Percentiles rank a stretch among this genome's conserved stretches.
These are phyloP conservation scores for Ageneiosus marmoratus DNA, from an alignment of 2,113 vertebrate genomes.

Conservation along the genomic window DNA sequence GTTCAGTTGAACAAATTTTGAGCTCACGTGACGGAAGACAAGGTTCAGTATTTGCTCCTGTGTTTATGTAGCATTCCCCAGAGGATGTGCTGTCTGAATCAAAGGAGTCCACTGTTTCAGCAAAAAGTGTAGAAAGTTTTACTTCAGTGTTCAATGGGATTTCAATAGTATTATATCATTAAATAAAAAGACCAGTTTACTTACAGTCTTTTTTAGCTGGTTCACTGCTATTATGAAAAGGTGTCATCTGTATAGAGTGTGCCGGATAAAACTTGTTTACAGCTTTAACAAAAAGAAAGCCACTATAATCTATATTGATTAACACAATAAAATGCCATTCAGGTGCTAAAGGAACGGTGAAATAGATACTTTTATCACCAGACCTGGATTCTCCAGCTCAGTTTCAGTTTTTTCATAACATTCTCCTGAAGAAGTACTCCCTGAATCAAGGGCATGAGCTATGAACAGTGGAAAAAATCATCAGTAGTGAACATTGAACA, in stretches of 20 bases:
- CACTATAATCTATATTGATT: neutral
- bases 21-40: conserved; percentile 36
- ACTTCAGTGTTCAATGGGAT: no score
- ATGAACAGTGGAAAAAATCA: neutral
- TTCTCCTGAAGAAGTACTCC: conserved; percentile 57
- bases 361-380: neutral
- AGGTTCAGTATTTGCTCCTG: neutral
- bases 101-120: neutral
- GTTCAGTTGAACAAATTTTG: neutral
- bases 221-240: neutral
- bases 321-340: neutral
- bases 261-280: conserved; percentile 1
- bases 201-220: neutral
- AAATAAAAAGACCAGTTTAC: neutral
- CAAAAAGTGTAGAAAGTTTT: neutral
- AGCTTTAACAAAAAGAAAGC: neutral
- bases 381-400: conserved; percentile 13
- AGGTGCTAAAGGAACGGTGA: neutral
- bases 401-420: conserved; percentile 42
- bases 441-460: conserved; percentile 32
- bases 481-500: no score
- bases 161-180: neutral
- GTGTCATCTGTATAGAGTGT: neutral
- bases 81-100: conserved; percentile 55
- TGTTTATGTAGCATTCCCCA: conserved; percentile 54